Evolutionary conservation across 2,888 invertebrate genomes (phyloP).

Genomic region (Philaethria dido): DNA sequence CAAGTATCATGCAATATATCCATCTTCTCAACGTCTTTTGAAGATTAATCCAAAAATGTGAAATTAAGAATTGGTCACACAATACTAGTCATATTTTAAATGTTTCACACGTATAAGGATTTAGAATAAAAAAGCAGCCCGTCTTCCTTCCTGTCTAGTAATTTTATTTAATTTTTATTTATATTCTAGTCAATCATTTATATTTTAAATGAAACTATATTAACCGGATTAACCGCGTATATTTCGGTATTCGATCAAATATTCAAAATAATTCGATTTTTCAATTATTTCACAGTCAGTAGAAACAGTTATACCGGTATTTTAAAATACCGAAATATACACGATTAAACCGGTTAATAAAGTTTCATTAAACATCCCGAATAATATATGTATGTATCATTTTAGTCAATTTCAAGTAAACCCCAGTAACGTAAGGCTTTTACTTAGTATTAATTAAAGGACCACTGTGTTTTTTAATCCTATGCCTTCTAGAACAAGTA

Average conservation of each 20-base stretch:
- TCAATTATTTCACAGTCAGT: too few species aligned
- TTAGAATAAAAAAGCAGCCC: neutral
- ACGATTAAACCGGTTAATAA: too few species aligned
- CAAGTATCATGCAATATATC: neutral
- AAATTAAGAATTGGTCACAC: too few species aligned
- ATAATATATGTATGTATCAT: conserved; percentile 34
- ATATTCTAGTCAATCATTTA: neutral
- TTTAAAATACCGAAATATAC: too few species aligned
- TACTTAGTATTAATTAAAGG: conserved; percentile 57
- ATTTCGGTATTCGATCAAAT: too few species aligned
- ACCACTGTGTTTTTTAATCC: conserved; percentile 72
- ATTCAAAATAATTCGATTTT: too few species aligned
- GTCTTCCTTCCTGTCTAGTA: neutral
- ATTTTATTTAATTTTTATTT: neutral
- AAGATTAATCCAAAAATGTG: too few species aligned
- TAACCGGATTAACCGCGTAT: too few species aligned
- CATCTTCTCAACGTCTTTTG: neutral
- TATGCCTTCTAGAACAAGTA: conserved; percentile 65
- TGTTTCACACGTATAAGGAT: neutral
- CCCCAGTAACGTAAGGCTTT: conserved; percentile 51
- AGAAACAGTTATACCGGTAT: too few species aligned
- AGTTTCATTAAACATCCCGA: neutral
- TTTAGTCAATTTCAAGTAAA: conserved; percentile 52
- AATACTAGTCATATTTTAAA: neutral
- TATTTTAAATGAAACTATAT: too few species aligned